Evolutionary conservation across 2,113 vertebrate species (phyloP).

Genomic region (Arothron firmamentum): DNA sequence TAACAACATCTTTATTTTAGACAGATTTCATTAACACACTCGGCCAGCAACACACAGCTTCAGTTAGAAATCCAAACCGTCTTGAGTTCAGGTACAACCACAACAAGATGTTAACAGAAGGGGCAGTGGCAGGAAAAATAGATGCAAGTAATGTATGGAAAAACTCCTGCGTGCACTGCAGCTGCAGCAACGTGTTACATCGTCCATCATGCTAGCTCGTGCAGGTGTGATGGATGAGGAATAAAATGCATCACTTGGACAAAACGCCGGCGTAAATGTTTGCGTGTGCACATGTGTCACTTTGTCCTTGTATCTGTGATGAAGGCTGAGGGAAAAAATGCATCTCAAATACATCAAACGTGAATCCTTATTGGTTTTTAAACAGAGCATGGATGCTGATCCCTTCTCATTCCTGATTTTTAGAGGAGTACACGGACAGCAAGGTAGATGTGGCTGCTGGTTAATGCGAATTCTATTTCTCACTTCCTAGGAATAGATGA

Average conservation of each 20-base stretch:
- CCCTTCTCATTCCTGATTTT: slow-evolving; percentile 25
- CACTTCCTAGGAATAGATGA: slow-evolving; percentile 68
- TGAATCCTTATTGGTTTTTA: slow-evolving; percentile 22
- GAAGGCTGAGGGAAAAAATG: slow-evolving; percentile 12
- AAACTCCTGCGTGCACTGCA: not conserved
- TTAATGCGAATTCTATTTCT: slow-evolving; percentile 75
- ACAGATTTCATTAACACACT: not conserved
- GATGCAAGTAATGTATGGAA: too few relatives aligned
- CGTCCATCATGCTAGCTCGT: slow-evolving; percentile 21
- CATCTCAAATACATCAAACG: slow-evolving; percentile 62
- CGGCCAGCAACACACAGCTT: not conserved
- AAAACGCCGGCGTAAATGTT: slow-evolving; percentile 24
- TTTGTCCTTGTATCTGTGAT: slow-evolving; percentile 20
- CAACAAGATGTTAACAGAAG: too few relatives aligned
- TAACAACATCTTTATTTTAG: not conserved
- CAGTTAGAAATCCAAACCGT: not conserved
- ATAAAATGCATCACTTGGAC: slow-evolving; percentile 30
- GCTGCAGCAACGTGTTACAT: not conserved
- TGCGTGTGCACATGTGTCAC: slow-evolving; percentile 17
- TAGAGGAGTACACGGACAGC: slow-evolving; percentile 22
- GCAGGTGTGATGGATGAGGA: slow-evolving; percentile 26
- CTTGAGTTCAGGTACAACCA: not conserved
- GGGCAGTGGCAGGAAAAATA: too few relatives aligned
- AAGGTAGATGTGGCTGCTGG: slow-evolving; percentile 55
- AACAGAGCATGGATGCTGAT: slow-evolving; percentile 40